These are phyloP conservation scores for Bucco capensis DNA, from an alignment of 2,113 vertebrate genomes.

Conservation along the genomic window DNA sequence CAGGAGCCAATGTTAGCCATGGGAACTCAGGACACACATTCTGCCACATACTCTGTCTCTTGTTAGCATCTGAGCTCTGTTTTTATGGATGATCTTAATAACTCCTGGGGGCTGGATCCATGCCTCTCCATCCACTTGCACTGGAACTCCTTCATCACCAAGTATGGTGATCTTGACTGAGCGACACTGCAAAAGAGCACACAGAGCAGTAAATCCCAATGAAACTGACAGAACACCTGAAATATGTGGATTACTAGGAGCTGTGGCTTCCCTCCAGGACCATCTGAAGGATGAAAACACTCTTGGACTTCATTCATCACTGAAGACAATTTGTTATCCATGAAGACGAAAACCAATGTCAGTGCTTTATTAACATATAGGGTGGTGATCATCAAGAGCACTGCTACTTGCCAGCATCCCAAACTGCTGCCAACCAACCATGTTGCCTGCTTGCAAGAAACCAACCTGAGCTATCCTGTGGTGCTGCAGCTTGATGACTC, in stretches of 20 bases:
- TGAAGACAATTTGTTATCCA: not conserved
- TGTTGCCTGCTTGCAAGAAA: not conserved
- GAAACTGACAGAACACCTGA: not conserved
- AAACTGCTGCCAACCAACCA: not conserved
- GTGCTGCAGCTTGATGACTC: conserved; percentile 96
- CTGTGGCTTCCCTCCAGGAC: conserved; percentile 1
- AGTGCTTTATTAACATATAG: not conserved
- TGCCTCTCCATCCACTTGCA: conserved; percentile 96
- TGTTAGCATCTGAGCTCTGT: conserved; percentile 96
- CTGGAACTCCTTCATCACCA: conserved; percentile 93
- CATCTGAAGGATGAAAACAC: not conserved
- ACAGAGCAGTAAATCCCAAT: not conserved
- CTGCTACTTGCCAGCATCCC: not conserved
- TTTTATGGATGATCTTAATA: conserved; percentile 98
- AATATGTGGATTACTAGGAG: not conserved
- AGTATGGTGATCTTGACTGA: conserved; percentile 98
- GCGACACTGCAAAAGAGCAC: conserved; percentile 82
- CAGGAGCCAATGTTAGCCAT: not conserved
- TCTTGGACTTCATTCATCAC: conserved; percentile 2
- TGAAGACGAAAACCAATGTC: not conserved
- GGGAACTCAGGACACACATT: not conserved
- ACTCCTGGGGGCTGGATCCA: conserved; percentile 97
- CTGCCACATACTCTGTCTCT: conserved; percentile 87
- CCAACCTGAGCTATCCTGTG: conserved; percentile 95
- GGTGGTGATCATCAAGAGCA: not conserved